Evolutionary conservation across 2,113 vertebrate species (phyloP), one percentile per base, ranked within the genome.

Genomic region (Bufo bufo): DNA sequence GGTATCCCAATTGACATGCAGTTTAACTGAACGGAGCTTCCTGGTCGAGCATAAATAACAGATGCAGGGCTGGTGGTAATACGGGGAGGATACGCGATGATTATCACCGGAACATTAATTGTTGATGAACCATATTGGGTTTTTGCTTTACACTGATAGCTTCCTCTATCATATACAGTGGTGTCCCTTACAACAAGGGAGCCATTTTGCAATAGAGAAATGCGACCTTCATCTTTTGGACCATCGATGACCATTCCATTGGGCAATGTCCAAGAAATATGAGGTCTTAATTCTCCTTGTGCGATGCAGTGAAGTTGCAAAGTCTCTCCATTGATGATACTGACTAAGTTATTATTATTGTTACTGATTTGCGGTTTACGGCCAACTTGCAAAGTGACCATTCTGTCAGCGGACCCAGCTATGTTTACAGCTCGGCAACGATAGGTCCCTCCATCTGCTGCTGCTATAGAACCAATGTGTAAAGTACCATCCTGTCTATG

Each of bases 121-220:
- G 94, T 61, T 0, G 95, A 92, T 19, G 94, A 92, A 20, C 96
- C 97, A 0, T 94, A 91, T 2, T 96, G 95, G 0, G 96, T 95
- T 0, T 93, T 92, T 6, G 88, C 92, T 43, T 94, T 92, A 92
- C 98, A 99, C 6, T 92, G 74, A 43, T 99, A 99, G 1, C 95
- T 95, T 0, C 97, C 98, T 20, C 96, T 89, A 89, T 99, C 98
- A 9, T 97, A 94, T 0, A 97, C 94, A 0, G 97, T 96, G 11
- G 96, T 95, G 12, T 96, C 93, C 0, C 91, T 95, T 33, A 99
- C 95, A 0, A 93, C 92, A 4, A 99, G 90, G 0, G 97, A 96
- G 16, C 98, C 98, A 4, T 99, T 97, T 13, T 94, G 92, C 86
- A 94, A 74, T 0, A 97, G 87, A 0, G 94, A 91, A 20, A 97